These are phyloP conservation scores for Tauraco hartlaubi DNA, from an alignment of 2,797 vertebrate genomes.

Conservation along the genomic window DNA sequence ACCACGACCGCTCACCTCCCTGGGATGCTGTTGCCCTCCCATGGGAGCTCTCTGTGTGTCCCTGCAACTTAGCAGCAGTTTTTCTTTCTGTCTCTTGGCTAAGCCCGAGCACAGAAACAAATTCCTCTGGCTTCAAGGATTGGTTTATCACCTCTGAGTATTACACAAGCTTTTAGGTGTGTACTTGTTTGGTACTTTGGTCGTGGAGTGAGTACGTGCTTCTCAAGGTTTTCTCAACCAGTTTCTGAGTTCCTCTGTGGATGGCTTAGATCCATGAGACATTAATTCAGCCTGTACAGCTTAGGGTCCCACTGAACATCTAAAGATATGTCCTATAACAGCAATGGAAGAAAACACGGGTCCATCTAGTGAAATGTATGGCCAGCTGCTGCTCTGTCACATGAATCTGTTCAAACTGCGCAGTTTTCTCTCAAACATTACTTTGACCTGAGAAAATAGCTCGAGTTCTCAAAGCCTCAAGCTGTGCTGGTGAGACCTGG, in stretches of 20 bases:
- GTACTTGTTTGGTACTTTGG: background rate
- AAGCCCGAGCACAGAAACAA: background rate
- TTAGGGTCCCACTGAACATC: background rate
- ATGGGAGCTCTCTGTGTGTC: background rate
- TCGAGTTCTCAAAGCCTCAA: background rate
- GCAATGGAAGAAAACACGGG: background rate
- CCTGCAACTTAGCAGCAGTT: background rate
- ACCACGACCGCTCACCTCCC: rapidly evolving
- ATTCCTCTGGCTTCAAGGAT: background rate
- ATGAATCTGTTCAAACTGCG: background rate
- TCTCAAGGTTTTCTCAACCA: background rate
- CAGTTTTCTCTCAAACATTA: background rate
- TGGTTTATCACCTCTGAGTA: background rate
- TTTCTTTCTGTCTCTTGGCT: background rate
- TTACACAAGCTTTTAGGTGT: background rate
- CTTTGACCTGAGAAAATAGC: background rate
- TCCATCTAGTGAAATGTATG: background rate
- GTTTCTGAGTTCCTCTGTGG: background rate
- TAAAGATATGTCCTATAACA: background rate
- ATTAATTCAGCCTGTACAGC: background rate
- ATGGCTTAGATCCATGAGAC: background rate
- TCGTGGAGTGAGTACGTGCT: background rate
- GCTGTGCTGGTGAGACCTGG: background rate
- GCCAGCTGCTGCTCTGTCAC: background rate
- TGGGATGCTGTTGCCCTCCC: background rate